phyloP scores from a whole-genome alignment of 2,888 invertebrate species.

The Spicauda simplicius region DNA sequence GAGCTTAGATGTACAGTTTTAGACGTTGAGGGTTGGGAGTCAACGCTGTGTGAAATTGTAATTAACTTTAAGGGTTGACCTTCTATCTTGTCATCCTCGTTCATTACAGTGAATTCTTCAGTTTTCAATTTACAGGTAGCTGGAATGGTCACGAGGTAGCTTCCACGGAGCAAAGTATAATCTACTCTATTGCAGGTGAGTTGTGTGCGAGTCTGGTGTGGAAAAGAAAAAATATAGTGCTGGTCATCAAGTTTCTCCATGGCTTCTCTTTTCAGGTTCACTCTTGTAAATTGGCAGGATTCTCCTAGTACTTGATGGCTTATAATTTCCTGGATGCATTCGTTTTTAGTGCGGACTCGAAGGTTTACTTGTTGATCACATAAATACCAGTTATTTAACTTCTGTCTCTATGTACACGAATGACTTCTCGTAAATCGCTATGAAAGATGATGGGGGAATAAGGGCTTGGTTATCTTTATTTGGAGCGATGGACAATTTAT shows the following conservation, averaged over 20 bases:
- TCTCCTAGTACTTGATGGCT: constrained; percentile 40
- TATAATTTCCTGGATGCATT: constrained; percentile 40
- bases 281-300: constrained; percentile 39
- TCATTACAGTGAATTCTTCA: too few relatives aligned
- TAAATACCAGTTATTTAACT: constrained; percentile 40
- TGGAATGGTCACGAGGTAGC: constrained; percentile 39
- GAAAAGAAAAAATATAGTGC: constrained; percentile 39
- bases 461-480: constrained; percentile 39
- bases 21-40: too few relatives aligned
- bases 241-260: constrained; percentile 38
- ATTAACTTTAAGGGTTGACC: too few relatives aligned
- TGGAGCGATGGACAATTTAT: constrained; percentile 37
- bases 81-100: too few relatives aligned
- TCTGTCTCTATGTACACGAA: constrained; percentile 46
- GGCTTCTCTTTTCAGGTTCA: constrained; percentile 30
- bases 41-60: too few relatives aligned
- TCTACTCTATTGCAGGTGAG: constrained; percentile 14
- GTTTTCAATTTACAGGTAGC: neutral
- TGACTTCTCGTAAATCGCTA: constrained; percentile 40
- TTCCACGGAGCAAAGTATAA: constrained; percentile 28
- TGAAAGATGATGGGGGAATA: constrained; percentile 41
- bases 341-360: constrained; percentile 31
- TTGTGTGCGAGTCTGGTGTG: constrained; percentile 23
- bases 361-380: constrained; percentile 34
- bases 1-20: too few relatives aligned